Evolutionary conservation across 2,113 vertebrate genomes (phyloP).

Genomic region (Tetrax tetrax): DNA sequence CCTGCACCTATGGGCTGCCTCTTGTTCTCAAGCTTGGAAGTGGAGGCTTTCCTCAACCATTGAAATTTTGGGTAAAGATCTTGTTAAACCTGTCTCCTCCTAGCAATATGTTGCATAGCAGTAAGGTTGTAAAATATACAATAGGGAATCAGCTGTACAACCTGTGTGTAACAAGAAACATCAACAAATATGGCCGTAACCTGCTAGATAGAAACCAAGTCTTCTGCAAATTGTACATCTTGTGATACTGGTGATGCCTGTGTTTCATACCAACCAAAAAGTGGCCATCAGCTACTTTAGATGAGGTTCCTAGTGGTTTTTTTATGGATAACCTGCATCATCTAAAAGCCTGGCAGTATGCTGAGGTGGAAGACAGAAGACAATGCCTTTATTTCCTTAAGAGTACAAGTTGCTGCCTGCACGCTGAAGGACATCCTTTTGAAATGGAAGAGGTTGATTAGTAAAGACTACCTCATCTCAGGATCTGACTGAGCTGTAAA

Average conservation of each 20-base stretch:
- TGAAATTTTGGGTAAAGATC: background rate
- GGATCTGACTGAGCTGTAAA: background rate
- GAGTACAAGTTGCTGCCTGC: background rate
- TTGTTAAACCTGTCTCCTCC: background rate
- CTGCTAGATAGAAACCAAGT: background rate
- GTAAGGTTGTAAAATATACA: fast-evolving
- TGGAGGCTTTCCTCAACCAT: background rate
- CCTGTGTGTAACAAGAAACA: background rate
- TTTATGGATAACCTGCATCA: background rate
- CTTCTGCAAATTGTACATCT: background rate
- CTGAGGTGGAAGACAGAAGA: background rate
- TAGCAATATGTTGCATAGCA: background rate
- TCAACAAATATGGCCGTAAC: no score
- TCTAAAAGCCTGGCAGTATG: background rate
- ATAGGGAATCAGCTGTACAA: background rate
- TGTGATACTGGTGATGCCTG: fast-evolving
- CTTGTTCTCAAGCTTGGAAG: background rate
- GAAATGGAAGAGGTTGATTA: background rate
- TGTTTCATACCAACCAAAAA: background rate
- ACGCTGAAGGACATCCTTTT: background rate
- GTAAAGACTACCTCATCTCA: background rate
- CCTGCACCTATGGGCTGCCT: fast-evolving
- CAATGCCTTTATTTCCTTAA: background rate
- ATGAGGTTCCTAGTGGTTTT: background rate
- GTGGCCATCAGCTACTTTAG: background rate